Evolutionary conservation across 2,797 vertebrate species (phyloP).

Genomic region (Masticophis lateralis): DNA sequence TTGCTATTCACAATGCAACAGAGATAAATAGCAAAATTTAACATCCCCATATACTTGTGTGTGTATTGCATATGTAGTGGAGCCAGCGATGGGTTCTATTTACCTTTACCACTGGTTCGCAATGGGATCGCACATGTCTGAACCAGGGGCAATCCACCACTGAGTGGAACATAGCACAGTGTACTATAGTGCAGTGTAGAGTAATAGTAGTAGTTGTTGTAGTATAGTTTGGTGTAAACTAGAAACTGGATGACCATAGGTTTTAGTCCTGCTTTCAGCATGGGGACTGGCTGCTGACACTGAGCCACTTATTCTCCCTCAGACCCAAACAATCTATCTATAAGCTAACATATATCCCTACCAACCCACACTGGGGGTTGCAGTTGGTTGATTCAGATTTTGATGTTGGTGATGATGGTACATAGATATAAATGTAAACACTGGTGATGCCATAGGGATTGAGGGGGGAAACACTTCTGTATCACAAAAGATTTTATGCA

Average conservation of each 20-base stretch:
- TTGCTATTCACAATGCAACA: neutral
- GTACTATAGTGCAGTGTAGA: neutral
- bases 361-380: neutral
- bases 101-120: too few species aligned
- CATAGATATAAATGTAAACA: neutral
- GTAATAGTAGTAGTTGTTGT: too few species aligned
- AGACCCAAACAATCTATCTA: neutral
- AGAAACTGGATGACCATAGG: neutral
- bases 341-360: neutral
- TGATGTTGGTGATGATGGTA: neutral
- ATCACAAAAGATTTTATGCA: neutral
- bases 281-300: neutral
- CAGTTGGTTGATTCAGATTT: neutral
- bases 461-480: neutral
- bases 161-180: neutral
- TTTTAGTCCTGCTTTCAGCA: neutral
- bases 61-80: too few species aligned
- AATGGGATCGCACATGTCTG: too few species aligned
- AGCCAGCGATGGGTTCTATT: too few species aligned
- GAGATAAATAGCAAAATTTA: neutral
- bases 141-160: too few species aligned
- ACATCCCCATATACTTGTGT: too few species aligned
- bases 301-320: neutral
- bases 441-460: neutral
- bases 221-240: neutral